These are phyloP conservation scores for Patella depressa DNA, from an alignment of 2,888 invertebrate genomes.

Conservation along the genomic window DNA sequence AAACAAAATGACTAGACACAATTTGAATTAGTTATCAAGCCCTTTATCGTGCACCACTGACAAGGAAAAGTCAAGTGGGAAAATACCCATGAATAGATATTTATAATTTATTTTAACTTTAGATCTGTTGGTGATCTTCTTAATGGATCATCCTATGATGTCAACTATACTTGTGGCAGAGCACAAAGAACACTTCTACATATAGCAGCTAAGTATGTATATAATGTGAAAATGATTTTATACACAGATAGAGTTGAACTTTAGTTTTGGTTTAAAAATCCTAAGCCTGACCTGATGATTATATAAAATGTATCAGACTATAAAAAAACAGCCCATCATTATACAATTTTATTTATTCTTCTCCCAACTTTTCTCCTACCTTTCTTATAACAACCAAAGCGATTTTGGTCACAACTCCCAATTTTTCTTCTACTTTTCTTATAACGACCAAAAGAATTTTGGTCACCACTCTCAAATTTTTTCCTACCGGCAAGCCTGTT, in stretches of 20 bases:
- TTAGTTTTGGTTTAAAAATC: neutral
- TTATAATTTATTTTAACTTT: constrained; percentile 19
- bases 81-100: neutral
- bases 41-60: too few species aligned
- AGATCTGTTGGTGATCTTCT: constrained; percentile 65
- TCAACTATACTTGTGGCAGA: constrained; percentile 62
- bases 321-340: neutral
- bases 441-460: too few species aligned
- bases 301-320: too few species aligned
- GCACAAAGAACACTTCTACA: constrained; percentile 62
- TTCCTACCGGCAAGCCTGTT: neutral
- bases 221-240: neutral
- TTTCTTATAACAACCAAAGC: too few species aligned
- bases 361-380: too few species aligned
- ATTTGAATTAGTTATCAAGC: too few species aligned
- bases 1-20: too few species aligned
- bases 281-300: too few species aligned
- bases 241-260: neutral
- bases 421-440: too few species aligned
- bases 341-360: neutral
- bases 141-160: constrained; percentile 59
- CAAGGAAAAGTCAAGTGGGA: too few species aligned
- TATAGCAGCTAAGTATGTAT: constrained; percentile 65
- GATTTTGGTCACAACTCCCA: too few species aligned
- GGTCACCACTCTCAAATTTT: too few species aligned